phyloP scores from a whole-genome alignment of 2,888 invertebrate species.

The Neoitamus cyanurus region DNA sequence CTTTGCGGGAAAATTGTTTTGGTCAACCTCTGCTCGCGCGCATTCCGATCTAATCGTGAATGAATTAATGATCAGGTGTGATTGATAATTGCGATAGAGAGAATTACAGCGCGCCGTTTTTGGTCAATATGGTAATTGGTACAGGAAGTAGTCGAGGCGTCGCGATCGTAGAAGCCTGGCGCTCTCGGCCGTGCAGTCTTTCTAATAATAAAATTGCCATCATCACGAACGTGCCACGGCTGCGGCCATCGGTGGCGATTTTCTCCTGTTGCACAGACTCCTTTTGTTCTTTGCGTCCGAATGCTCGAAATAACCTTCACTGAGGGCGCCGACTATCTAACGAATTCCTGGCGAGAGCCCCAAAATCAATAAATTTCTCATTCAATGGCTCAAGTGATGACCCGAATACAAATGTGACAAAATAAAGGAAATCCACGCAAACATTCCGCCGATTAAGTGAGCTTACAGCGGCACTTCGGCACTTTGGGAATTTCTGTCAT shows the following conservation, averaged over 20 bases:
- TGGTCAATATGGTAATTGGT: conserved; percentile 8
- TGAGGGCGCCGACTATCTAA: neutral
- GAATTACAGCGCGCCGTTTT: conserved; percentile 14
- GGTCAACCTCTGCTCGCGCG: neutral
- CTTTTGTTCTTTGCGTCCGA: neutral
- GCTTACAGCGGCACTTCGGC: neutral
- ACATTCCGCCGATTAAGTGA: neutral
- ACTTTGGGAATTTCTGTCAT: neutral
- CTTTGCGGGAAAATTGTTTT: conserved; percentile 38
- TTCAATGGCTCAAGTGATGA: conserved; percentile 13
- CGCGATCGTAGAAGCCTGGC: neutral
- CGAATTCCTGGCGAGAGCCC: neutral
- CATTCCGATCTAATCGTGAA: conserved; percentile 37
- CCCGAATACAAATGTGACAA: conserved; percentile 22
- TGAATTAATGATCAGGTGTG: conserved; percentile 40
- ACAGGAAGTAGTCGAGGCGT: neutral
- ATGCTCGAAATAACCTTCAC: neutral
- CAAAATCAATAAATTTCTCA: conserved; percentile 26
- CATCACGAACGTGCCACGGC: neutral
- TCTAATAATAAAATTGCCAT: neutral
- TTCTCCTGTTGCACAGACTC: neutral
- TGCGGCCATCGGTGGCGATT: neutral
- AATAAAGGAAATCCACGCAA: conserved; percentile 28
- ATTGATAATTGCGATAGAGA: conserved; percentile 23
- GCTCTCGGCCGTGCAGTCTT: neutral